Evolutionary conservation across 2,797 vertebrate species (phyloP), one percentile per base, ranked within the genome.

Genomic region (Crenichthys baileyi): DNA sequence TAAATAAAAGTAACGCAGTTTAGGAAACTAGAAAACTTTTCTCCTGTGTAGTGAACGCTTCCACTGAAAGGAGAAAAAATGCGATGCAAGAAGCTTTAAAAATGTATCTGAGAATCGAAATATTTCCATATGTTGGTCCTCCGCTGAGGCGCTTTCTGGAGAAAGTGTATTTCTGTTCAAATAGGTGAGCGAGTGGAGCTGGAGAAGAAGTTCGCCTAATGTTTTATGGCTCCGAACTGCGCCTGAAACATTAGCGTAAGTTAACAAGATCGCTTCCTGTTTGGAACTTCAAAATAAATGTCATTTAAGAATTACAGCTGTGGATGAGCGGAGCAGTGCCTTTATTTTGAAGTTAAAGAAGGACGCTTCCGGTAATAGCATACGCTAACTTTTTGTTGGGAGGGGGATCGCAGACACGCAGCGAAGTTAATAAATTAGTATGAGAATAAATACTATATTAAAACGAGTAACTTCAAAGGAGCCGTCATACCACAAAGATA

Each of bases 221-320:
- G 91, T 85, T 94, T 90, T 83, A 91, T 84, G 87, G 83, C 44
- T 72, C 86, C 50, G 2, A 89, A 91, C 88, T 90, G 90, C 91
- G 93, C 89, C 91, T 92, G 92, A 75, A 90, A 91, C 84, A 72
- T 4, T 39, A 0, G 8, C 79, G 0, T 0, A 0, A 50, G 26
- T 22, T 8, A 26, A 3, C 4, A 1, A 0, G 0, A 0, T 0
- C 0, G 2, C 75, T 31, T 79, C 80, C 0, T 56, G 44, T 29
- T 0, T 0, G 0, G 0, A 0, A 0, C 80, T 91, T 85, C 90
- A 86, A 79, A 90, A 31, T 88, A 90, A 90, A 89, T 60, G 0
- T 0, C 0, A 3, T 0, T 0, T 0, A 2, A 0, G 0, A 2
- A 48, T 2, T 24, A 0, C 5, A 0, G 0, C 0, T 26, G 1